A percentile compares a stretch with the other conserved stretches of the same genome.
Evolutionary conservation across 2,888 invertebrate genomes (phyloP).

Genomic region (Tanytarsus gracilentus): DNA sequence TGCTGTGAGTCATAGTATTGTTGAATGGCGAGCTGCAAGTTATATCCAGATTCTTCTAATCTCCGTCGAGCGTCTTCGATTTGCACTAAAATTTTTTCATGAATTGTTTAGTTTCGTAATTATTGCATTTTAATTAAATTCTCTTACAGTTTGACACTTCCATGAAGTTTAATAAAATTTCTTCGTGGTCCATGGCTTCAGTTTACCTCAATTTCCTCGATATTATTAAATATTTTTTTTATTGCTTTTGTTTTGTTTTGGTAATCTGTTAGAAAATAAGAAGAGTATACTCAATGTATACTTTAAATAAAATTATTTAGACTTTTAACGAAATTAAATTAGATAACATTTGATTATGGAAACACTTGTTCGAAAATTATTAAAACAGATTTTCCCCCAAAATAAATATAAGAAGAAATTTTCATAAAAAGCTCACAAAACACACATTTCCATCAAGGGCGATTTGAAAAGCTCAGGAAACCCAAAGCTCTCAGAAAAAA

Average conservation of each 20-base stretch:
- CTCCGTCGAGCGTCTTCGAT: slow-evolving; percentile 1
- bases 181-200: slow-evolving; percentile 12
- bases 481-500: neutral
- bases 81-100: neutral
- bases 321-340: too few species aligned
- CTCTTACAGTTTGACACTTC: slow-evolving; percentile 13
- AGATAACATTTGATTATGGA: too few species aligned
- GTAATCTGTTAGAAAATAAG: too few species aligned
- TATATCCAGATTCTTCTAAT: neutral
- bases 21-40: neutral
- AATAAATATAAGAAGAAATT: neutral
- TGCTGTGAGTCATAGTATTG: slow-evolving; percentile 1
- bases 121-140: neutral
- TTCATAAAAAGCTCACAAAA: too few species aligned
- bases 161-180: neutral
- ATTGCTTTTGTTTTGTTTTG: too few species aligned
- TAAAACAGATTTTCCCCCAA: neutral
- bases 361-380: neutral
- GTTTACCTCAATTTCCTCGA: too few species aligned
- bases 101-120: neutral
- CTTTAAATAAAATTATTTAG: too few species aligned
- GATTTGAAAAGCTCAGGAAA: slow-evolving; percentile 14
- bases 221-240: too few species aligned
- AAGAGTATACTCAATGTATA: too few species aligned
- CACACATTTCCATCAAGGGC: neutral